Evolutionary conservation across 2,797 vertebrate genomes (phyloP).

Genomic region (Diplodus sargus): DNA sequence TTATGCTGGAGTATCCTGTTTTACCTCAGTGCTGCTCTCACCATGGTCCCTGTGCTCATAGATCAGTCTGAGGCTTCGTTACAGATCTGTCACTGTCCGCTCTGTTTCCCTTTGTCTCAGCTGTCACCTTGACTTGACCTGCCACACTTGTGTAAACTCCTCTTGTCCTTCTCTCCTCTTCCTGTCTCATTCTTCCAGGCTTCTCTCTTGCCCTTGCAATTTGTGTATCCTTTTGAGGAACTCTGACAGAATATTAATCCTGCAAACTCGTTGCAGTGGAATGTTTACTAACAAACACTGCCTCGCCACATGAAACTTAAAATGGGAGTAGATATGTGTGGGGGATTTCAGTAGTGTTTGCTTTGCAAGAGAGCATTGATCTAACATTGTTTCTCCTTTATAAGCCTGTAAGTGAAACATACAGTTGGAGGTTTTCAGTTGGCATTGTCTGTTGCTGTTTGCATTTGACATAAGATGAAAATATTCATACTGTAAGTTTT

Average conservation of each 20-base stretch:
- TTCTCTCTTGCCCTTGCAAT: slow-evolving; percentile 14
- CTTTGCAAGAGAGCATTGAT: slow-evolving; percentile 35
- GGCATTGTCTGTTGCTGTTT: too few species aligned
- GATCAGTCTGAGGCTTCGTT: slow-evolving; percentile 23
- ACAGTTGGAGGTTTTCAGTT: too few species aligned
- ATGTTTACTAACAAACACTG: slow-evolving; percentile 36
- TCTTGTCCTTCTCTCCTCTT: slow-evolving; percentile 5
- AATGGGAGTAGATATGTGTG: slow-evolving; percentile 7
- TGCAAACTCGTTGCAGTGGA: slow-evolving; percentile 23
- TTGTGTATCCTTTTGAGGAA: slow-evolving; percentile 29
- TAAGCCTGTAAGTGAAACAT: too few species aligned
- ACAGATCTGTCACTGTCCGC: slow-evolving; percentile 11
- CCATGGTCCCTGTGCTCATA: neutral
- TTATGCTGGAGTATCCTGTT: neutral
- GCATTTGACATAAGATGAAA: too few species aligned
- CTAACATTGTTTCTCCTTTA: slow-evolving; percentile 17
- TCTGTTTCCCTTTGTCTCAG: slow-evolving; percentile 22
- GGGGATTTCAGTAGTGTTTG: slow-evolving; percentile 27
- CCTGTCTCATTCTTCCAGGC: slow-evolving; percentile 13
- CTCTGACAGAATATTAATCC: slow-evolving; percentile 63
- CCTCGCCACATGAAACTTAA: slow-evolving; percentile 4
- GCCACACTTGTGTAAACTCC: slow-evolving; percentile 11
- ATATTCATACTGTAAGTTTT: too few species aligned
- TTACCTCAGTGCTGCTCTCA: neutral
- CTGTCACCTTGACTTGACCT: slow-evolving; percentile 23